Percentiles rank a stretch among this genome's conserved stretches.
These are phyloP conservation scores for Triplophysa bombifrons DNA, from an alignment of 2,797 vertebrate genomes.

Conservation along the genomic window DNA sequence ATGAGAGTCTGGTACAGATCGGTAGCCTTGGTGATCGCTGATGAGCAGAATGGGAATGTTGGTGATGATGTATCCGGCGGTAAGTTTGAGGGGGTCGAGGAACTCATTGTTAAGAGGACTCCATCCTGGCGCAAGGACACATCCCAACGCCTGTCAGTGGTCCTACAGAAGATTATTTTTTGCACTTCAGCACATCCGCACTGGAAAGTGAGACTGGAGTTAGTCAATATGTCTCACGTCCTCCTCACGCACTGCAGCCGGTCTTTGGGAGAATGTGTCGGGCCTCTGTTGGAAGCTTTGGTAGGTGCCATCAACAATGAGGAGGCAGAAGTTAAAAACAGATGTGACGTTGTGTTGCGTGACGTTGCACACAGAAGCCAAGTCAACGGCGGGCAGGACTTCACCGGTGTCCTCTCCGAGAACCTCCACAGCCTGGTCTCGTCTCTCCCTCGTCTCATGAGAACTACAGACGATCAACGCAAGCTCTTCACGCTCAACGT, in stretches of 20 bases:
- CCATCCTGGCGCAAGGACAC: slow-evolving; percentile 83
- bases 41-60: slow-evolving; percentile 77
- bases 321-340: slow-evolving; percentile 77
- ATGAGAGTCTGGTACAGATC: slow-evolving; percentile 82
- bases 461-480: slow-evolving; percentile 85
- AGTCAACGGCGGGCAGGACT: slow-evolving; percentile 68
- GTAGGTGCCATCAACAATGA: slow-evolving; percentile 88
- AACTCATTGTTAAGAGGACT: slow-evolving; percentile 82
- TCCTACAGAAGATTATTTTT: slow-evolving; percentile 83
- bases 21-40: slow-evolving; percentile 84
- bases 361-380: slow-evolving; percentile 72
- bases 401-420: slow-evolving; percentile 86
- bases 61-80: slow-evolving; percentile 29
- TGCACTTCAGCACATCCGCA: slow-evolving; percentile 84
- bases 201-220: slow-evolving; percentile 88
- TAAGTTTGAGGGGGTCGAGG: slow-evolving; percentile 70
- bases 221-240: slow-evolving; percentile 79
- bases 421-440: slow-evolving; percentile 88
- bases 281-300: slow-evolving; percentile 84
- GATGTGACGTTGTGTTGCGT: slow-evolving; percentile 72
- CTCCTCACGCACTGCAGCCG: slow-evolving; percentile 80
- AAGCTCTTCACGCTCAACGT: slow-evolving; percentile 86
- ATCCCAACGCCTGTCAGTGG: slow-evolving; percentile 75
- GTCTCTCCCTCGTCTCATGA: slow-evolving; percentile 90
- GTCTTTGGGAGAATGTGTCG: slow-evolving; percentile 77